Percentiles rank a stretch among this genome's conserved stretches.
phyloP scores from a whole-genome alignment of 2,797 vertebrate genomes.

The Mormyrus hasselquistii region DNA sequence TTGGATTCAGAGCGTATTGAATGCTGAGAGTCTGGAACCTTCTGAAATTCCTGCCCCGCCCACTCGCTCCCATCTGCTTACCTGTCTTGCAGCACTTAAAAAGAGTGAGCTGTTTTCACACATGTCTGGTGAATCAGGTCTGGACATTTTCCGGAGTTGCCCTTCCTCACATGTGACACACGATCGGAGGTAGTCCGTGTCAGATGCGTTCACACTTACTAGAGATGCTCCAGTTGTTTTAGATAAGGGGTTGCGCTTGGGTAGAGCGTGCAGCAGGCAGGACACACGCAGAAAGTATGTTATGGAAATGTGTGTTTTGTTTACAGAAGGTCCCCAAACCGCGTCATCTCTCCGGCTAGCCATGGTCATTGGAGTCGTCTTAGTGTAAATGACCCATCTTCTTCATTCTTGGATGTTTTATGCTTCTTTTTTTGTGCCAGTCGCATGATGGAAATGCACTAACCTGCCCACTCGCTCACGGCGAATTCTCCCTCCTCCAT shows the following conservation, averaged over 20 bases:
- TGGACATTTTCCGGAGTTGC: background rate
- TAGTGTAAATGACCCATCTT: background rate
- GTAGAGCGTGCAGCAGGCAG: background rate
- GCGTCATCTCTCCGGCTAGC: background rate
- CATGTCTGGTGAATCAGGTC: background rate
- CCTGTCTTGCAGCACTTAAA: background rate
- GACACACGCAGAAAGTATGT: background rate
- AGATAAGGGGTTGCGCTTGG: background rate
- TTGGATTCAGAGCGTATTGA: background rate
- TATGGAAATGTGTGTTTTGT: background rate
- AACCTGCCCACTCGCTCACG: background rate
- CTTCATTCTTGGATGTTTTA: background rate
- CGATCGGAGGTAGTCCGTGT: background rate
- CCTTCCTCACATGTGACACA: background rate
- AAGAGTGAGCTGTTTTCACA: constrained; percentile 3
- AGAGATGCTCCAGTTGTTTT: background rate
- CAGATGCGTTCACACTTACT: background rate
- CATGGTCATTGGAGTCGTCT: background rate
- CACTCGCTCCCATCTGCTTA: background rate
- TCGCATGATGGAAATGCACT: background rate
- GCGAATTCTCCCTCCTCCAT: background rate
- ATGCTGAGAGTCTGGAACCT: background rate
- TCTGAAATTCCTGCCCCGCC: background rate
- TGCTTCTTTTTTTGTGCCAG: background rate
- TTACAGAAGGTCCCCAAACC: background rate